Conservation (phyloP, 2,888 invertebrate species). For the Acronicta aceris region DNA sequence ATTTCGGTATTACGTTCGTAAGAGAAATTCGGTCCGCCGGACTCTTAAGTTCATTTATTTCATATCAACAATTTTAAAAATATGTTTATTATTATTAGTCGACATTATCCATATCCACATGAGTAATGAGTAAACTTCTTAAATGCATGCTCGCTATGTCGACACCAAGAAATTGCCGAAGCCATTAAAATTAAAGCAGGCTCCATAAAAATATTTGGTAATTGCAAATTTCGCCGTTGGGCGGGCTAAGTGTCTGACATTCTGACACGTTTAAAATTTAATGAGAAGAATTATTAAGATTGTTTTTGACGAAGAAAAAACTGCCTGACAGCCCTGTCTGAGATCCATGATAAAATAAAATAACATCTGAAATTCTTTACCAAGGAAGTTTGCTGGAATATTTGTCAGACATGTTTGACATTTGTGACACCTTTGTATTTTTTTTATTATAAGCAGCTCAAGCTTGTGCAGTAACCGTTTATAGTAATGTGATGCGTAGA, state of each 20-base stretch:
- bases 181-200: slow-evolving; percentile 5
- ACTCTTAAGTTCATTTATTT: too few species aligned
- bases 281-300: slow-evolving; percentile 28
- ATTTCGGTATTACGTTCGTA: too few species aligned
- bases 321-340: slow-evolving; percentile 7
- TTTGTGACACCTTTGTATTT: neutral
- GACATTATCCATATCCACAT: neutral
- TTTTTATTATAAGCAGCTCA: neutral
- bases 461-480: too few species aligned
- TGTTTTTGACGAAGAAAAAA: slow-evolving; percentile 31
- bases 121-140: neutral
- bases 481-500: too few species aligned
- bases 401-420: neutral
- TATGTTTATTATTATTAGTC: too few species aligned
- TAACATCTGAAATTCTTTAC: slow-evolving; percentile 22
- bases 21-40: too few species aligned
- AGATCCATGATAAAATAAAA: slow-evolving; percentile 21
- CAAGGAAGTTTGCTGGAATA: slow-evolving; percentile 5
- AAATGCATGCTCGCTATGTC: neutral
- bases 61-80: too few species aligned
- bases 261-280: slow-evolving; percentile 30
- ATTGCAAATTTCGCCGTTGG: slow-evolving; percentile 28
- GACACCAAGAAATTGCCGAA: slow-evolving; percentile 15
- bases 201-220: slow-evolving; percentile 24
- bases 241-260: slow-evolving; percentile 31